Conservation (phyloP, 2,797 vertebrate genomes). For the Acanthiza pusilla region DNA sequence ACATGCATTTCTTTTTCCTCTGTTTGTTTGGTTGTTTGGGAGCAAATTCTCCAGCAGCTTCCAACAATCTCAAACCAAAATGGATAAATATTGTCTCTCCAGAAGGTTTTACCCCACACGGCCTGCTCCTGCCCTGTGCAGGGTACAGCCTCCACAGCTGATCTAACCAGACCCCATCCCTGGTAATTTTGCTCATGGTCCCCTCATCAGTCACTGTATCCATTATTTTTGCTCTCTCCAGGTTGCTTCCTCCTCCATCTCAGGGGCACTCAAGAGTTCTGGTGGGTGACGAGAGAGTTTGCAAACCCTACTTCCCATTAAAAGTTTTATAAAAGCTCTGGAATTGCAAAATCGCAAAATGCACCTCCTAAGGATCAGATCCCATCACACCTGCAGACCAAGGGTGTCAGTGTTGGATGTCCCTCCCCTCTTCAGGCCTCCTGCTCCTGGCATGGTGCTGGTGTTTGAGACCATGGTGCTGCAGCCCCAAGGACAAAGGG, state of each 20-base stretch:
- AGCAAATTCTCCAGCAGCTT: background rate
- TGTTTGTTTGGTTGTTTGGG: constrained; percentile 30
- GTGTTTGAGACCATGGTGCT: rapidly evolving
- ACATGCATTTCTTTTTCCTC: background rate
- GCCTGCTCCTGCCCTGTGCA: background rate
- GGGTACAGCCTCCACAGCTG: rapidly evolving
- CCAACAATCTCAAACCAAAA: background rate
- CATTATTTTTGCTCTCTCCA: background rate
- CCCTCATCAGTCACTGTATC: too few relatives aligned
- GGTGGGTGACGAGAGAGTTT: background rate
- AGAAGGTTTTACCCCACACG: background rate
- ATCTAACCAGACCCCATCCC: background rate
- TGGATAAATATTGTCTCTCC: background rate
- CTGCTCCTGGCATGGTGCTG: background rate
- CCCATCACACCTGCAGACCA: background rate
- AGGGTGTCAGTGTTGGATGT: background rate
- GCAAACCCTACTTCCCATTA: rapidly evolving
- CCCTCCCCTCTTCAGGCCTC: background rate
- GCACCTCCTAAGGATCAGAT: rapidly evolving
- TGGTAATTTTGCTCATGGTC: background rate
- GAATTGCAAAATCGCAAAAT: background rate
- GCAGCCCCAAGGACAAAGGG: background rate
- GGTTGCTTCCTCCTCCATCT: background rate
- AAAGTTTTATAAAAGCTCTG: background rate
- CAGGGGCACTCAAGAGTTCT: background rate